Evolutionary conservation across 64 coral and sea anemone genomes (phyloP).

Genomic region (Stichodactyla helianthus): DNA sequence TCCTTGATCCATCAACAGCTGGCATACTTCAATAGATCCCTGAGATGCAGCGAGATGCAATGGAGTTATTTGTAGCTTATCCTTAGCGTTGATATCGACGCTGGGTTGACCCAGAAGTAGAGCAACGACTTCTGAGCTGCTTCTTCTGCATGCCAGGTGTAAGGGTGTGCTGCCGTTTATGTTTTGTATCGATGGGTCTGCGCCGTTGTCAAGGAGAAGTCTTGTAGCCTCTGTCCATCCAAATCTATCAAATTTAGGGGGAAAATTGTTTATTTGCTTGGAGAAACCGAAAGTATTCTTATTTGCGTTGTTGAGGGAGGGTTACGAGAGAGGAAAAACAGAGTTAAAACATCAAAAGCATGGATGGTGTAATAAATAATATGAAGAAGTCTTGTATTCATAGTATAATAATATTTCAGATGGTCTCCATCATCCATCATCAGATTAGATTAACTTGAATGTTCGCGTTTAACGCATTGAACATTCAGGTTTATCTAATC

Average conservation of each 20-base stretch:
- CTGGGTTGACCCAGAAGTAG: not conserved
- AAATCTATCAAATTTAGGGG: conserved; percentile 17
- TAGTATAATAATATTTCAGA: too few relatives aligned
- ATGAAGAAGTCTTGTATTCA: too few relatives aligned
- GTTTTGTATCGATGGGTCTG: conserved; percentile 14
- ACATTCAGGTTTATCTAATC: too few relatives aligned
- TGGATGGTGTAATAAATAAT: too few relatives aligned
- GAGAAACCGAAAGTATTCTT: not conserved
- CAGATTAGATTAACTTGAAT: too few relatives aligned
- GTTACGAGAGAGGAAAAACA: not conserved
- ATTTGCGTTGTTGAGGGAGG: too few relatives aligned
- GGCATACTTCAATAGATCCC: conserved; percentile 11
- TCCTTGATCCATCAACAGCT: conserved; percentile 25
- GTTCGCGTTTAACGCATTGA: too few relatives aligned
- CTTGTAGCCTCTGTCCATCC: not conserved
- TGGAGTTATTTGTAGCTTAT: conserved; percentile 26
- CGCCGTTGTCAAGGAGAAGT: conserved; percentile 39
- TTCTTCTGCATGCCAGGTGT: conserved; percentile 44
- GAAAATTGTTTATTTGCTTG: not conserved
- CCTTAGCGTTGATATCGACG: conserved; percentile 22
- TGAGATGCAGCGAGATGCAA: conserved; percentile 29
- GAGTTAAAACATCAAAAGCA: too few relatives aligned
- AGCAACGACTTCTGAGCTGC: conserved; percentile 35
- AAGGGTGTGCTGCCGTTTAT: conserved; percentile 32
- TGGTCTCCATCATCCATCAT: too few relatives aligned